Evolutionary conservation across 2,888 invertebrate species (phyloP), one percentile per base, ranked within the genome.

Genomic region (Synergus gifuensis): DNA sequence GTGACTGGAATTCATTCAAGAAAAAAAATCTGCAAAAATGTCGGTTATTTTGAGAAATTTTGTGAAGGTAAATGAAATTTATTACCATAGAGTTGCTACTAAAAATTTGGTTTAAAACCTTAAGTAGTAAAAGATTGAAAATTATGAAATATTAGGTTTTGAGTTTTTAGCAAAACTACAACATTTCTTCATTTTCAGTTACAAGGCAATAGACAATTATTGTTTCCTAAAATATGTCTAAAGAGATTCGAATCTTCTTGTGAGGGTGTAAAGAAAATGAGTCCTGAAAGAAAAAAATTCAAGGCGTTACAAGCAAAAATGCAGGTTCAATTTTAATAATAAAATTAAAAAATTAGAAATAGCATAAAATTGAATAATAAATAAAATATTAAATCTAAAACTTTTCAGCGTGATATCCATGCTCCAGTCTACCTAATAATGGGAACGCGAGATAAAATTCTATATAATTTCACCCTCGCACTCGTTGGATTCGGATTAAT

Each of bases 341-440:
- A 54, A 8, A 54, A 54, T 14, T 46, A 49, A 49, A 7, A 54
- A n/a, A 54, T 54, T n/a, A 2, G n/a, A 54, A 54, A 54, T 54
- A n/a, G 14, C n/a, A n/a, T n/a, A 54, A n/a, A 54, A 8, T n/a
- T 3, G 54, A 54, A n/a, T 28, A n/a, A 54, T 54, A n/a, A 54
- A n/a, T 54, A 7, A 54, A n/a, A 28, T 28, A 0, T 54, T 8
- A 54, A 54, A n/a, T 54, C 28, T 28, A 5, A 8, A n/a, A 54
- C 18, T 60, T 60, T 60, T 60, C 60, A 60, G 60, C 60, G 60
- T 60, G 60, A 60, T 60, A 60, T 60, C 60, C 60, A 60, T 60
- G 60, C 60, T 4, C 60, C 60, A 12, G 60, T 60, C 60, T 60
- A 11, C 22, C 22, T 60, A 5, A 11, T 60, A 22, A 60, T 60